These are phyloP conservation scores for Acomys russatus DNA, from an alignment of 2,797 vertebrate species.

Conservation along the genomic window DNA sequence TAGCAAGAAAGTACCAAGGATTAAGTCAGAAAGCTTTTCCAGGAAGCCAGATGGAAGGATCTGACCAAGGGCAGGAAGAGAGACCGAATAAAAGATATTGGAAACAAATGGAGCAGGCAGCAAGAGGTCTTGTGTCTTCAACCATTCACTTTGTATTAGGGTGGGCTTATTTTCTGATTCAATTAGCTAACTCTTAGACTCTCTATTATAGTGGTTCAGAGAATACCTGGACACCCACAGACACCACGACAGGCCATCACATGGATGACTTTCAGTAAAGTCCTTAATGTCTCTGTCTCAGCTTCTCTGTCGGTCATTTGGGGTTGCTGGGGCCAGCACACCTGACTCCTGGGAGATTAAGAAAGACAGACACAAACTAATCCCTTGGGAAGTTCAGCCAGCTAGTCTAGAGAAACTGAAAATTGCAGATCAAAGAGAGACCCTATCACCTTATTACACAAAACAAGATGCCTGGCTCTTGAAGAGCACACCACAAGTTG, in stretches of 20 bases:
- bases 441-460: not conserved
- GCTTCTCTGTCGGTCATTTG: not conserved
- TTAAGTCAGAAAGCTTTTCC: not conserved
- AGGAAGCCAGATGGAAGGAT: not conserved
- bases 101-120: not conserved
- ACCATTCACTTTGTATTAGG: not conserved
- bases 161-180: not conserved
- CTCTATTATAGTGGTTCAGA: accelerated
- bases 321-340: not conserved
- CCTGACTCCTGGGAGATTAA: too few relatives aligned
- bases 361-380: not conserved
- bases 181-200: not conserved
- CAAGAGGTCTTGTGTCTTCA: accelerated
- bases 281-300: not conserved
- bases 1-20: accelerated
- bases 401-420: not conserved
- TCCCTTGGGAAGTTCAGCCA: not conserved
- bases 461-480: not conserved
- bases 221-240: not conserved
- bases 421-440: not conserved
- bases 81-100: accelerated
- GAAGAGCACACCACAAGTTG: not conserved
- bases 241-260: not conserved
- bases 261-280: not conserved
- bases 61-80: accelerated